These are phyloP conservation scores for Hypercompe scribonia DNA, from an alignment of 2,888 invertebrate species.

Conservation along the genomic window DNA sequence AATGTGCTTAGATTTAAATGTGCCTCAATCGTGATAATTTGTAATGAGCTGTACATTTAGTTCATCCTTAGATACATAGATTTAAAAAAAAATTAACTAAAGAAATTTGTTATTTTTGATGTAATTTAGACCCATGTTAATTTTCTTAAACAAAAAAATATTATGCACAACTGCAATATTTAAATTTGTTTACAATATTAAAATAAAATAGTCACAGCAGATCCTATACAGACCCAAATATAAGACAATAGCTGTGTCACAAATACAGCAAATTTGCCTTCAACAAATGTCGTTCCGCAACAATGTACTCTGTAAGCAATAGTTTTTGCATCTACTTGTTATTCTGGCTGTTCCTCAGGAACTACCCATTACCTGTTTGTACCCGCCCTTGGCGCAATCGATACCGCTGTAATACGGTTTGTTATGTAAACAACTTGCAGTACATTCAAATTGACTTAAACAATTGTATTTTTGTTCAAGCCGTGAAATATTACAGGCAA, in stretches of 20 bases:
- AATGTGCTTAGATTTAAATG: too few species aligned
- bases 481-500: neutral
- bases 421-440: conserved; percentile 18
- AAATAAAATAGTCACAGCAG: neutral
- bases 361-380: conserved; percentile 25
- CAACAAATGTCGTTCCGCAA: conserved; percentile 4
- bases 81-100: too few species aligned
- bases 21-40: too few species aligned
- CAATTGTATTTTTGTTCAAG: conserved; percentile 3
- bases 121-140: too few species aligned
- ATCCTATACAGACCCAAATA: neutral
- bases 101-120: too few species aligned
- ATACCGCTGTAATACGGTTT: conserved; percentile 23
- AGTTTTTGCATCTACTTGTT: conserved; percentile 20
- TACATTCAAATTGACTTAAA: conserved; percentile 15
- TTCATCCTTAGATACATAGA: too few species aligned
- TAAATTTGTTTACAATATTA: neutral
- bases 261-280: neutral
- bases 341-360: conserved; percentile 14
- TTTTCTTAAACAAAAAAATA: too few species aligned
- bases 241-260: neutral
- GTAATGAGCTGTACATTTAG: too few species aligned
- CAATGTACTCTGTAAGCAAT: conserved; percentile 16
- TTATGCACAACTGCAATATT: neutral
- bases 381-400: conserved; percentile 27